Evolutionary conservation across 2,888 invertebrate genomes (phyloP), one percentile per base, ranked within the genome.

Genomic region (Stenotaenia linearis): DNA sequence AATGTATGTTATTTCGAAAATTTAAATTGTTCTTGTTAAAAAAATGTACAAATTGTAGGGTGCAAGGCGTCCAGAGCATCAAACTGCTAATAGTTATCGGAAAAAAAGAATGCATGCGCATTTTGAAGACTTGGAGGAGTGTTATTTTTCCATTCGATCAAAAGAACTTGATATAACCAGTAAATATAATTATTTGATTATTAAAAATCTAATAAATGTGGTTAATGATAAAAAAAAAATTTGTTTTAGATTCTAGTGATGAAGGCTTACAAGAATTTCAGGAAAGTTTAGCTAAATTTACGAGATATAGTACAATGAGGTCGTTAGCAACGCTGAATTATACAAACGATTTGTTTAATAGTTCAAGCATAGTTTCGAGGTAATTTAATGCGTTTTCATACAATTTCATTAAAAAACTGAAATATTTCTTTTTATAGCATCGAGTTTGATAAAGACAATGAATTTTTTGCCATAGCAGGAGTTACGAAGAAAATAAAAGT

Each of bases 401-500:
- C n/a, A n/a, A n/a, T n/a, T n/a, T n/a, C n/a, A n/a, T n/a, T n/a
- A n/a, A n/a, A n/a, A n/a, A n/a, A n/a, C n/a, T n/a, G n/a, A n/a
- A n/a, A n/a, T n/a, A n/a, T n/a, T n/a, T 80, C 80, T 18, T 50
- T 80, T 83, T 85, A 79, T 28, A 96, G 96, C 83, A 96, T 97
- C 83, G 97, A 97, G 87, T 97, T 97, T 88, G 97, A 97, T 86
- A 94, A 96, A 86, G 97, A 97, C 87, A 93, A 94, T 85, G 96
- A 97, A 88, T 93, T 92, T 86, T 96, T 97, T 87, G 97, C 97
- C 0, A 96, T 97, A 83, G 97, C 97, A 37, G 97, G 97, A 2
- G 96, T 97, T 12, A 96, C 96, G 0, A 96, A 95, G 86, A 91
- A 95, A 81, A 97, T 97, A 80, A 97, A 97, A 88, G 92, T 95